These are phyloP conservation scores for Esox masquinongy DNA, from an alignment of 2,797 vertebrate genomes.

Conservation along the genomic window DNA sequence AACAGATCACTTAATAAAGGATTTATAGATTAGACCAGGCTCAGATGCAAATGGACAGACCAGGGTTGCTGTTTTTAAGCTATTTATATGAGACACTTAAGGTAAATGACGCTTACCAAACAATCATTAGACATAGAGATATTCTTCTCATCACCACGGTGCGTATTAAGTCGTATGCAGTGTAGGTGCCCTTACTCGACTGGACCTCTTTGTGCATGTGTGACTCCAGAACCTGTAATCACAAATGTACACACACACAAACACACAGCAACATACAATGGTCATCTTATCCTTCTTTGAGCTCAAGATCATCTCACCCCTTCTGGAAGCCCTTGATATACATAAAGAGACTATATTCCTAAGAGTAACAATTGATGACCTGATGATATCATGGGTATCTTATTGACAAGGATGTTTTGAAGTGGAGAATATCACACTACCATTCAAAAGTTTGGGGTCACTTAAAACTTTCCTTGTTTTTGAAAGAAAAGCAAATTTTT, in stretches of 20 bases:
- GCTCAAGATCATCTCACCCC: background rate
- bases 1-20: background rate
- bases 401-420: too few relatives aligned
- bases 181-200: slow-evolving; percentile 47
- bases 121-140: slow-evolving; percentile 69
- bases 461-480: too few relatives aligned
- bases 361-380: too few relatives aligned
- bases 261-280: slow-evolving; percentile 6
- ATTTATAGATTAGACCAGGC: too few relatives aligned
- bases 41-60: too few relatives aligned
- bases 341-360: background rate
- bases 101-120: slow-evolving; percentile 62
- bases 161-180: slow-evolving; percentile 66
- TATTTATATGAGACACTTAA: background rate
- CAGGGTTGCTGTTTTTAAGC: background rate
- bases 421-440: too few relatives aligned
- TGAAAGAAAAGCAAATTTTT: too few relatives aligned
- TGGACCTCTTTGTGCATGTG: slow-evolving; percentile 76
- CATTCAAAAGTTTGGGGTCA: too few relatives aligned
- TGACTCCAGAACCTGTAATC: slow-evolving; percentile 66
- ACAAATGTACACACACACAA: slow-evolving; percentile 14
- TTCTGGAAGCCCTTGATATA: background rate
- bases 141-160: slow-evolving; percentile 71
- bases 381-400: too few relatives aligned
- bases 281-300: background rate